phyloP scores from a whole-genome alignment of 2,797 vertebrate genomes.

The Karalla daura region DNA sequence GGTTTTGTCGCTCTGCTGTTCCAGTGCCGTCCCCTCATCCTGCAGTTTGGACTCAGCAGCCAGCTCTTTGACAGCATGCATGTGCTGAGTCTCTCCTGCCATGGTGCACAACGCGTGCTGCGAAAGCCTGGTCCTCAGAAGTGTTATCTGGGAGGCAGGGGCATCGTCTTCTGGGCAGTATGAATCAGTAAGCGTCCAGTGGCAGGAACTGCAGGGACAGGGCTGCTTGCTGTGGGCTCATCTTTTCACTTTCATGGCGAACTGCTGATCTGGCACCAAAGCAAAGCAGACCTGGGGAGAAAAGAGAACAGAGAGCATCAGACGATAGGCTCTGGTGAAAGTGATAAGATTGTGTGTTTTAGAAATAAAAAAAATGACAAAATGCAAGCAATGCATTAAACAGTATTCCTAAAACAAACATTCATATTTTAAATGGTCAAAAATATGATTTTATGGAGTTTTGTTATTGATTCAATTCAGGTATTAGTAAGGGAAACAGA shows the following conservation, averaged over 20 bases:
- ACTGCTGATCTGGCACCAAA: conserved; percentile 67
- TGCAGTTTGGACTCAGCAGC: conserved; percentile 85
- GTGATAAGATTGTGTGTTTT: background rate
- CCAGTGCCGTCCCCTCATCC: conserved; percentile 81
- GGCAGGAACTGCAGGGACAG: conserved; percentile 76
- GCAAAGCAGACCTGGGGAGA: conserved; percentile 72
- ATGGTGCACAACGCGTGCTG: conserved; percentile 85
- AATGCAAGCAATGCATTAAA: background rate
- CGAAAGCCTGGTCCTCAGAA: conserved; percentile 83
- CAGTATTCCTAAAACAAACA: background rate
- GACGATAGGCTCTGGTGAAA: conserved; percentile 3
- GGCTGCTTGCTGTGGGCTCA: conserved; percentile 76
- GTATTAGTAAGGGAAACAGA: conserved; percentile 7
- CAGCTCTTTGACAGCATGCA: conserved; percentile 83
- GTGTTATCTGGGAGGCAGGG: conserved; percentile 79
- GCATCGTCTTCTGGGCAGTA: conserved; percentile 79
- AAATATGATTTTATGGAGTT: too few species aligned
- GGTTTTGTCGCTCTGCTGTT: conserved; percentile 84
- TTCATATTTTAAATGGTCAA: background rate
- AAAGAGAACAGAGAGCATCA: conserved; percentile 47
- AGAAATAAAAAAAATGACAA: background rate
- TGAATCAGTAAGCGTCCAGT: conserved; percentile 76
- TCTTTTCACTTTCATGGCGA: conserved; percentile 78
- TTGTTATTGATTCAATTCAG: too few species aligned
- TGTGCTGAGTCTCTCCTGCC: conserved; percentile 93